These are phyloP conservation scores for Piezodorus guildinii DNA, from an alignment of 1,140 invertebrate genomes.

Conservation along the genomic window DNA sequence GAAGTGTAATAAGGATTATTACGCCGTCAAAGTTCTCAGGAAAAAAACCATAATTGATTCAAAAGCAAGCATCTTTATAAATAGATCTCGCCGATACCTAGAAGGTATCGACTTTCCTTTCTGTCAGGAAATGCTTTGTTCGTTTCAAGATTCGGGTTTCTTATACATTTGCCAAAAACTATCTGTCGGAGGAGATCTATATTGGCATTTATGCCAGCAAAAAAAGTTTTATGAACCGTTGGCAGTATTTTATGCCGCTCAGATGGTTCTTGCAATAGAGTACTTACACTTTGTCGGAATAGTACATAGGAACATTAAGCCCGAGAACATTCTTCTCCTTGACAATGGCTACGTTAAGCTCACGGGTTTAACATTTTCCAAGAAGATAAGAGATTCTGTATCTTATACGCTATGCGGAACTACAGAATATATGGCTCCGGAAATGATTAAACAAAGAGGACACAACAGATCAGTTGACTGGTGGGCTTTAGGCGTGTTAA, in stretches of 20 bases:
- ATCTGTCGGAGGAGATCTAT: constrained; percentile 72
- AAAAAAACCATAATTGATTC: constrained; percentile 75
- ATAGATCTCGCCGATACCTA: constrained; percentile 70
- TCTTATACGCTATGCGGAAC: constrained; percentile 95
- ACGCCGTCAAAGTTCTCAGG: constrained; percentile 84
- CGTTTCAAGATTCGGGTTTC: constrained; percentile 77
- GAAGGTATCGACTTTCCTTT: constrained; percentile 71
- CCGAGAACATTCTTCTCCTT: constrained; percentile 38
- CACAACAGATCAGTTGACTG: constrained; percentile 94
- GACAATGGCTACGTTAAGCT: constrained; percentile 54
- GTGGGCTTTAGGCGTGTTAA: constrained; percentile 86
- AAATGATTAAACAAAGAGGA: constrained; percentile 87
- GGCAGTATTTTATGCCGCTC: constrained; percentile 83
- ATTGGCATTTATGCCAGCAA: constrained; percentile 55
- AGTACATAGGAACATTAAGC: background rate
- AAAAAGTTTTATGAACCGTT: constrained; percentile 67
- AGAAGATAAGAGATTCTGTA: constrained; percentile 37
- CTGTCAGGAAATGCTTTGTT: constrained; percentile 66
- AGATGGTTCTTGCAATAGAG: constrained; percentile 83
- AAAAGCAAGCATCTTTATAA: constrained; percentile 72
- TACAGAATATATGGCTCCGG: constrained; percentile 90
- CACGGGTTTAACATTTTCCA: constrained; percentile 27
- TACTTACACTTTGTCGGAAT: constrained; percentile 74
- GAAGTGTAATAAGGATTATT: constrained; percentile 41
- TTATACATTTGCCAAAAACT: constrained; percentile 77